Evolutionary conservation across 2,797 vertebrate genomes (phyloP).

Genomic region (Tenualosa thibaudeaui): DNA sequence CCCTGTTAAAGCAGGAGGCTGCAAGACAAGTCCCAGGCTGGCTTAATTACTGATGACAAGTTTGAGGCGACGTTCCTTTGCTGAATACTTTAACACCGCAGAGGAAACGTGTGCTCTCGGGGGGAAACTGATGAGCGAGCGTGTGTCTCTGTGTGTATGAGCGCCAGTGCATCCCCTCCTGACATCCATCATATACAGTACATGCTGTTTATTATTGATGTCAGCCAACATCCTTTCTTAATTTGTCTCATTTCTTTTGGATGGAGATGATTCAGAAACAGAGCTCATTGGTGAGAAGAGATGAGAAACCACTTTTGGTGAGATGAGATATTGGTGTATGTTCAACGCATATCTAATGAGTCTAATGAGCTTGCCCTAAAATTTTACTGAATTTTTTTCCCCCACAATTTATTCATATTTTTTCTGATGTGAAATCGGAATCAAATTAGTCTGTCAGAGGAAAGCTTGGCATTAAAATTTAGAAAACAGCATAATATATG

Average conservation of each 20-base stretch:
- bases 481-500: constrained; percentile 2
- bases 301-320: not conserved
- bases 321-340: not conserved
- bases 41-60: constrained; percentile 86
- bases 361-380: not conserved
- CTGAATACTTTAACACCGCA: constrained; percentile 60
- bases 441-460: not conserved
- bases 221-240: not conserved
- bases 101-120: constrained; percentile 49
- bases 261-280: constrained; percentile 33
- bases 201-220: constrained; percentile 19
- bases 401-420: not conserved
- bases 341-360: not conserved
- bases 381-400: not conserved
- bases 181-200: constrained; percentile 49
- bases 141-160: constrained; percentile 37
- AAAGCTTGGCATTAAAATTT: not conserved
- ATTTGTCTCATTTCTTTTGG: not conserved
- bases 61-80: constrained; percentile 69
- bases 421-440: not conserved
- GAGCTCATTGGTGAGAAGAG: constrained; percentile 2
- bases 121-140: constrained; percentile 34
- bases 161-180: constrained; percentile 25
- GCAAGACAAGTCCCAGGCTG: constrained; percentile 63
- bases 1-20: constrained; percentile 63